Conservation (phyloP, 2,888 invertebrate genomes). For the Cosmia trapezina region DNA sequence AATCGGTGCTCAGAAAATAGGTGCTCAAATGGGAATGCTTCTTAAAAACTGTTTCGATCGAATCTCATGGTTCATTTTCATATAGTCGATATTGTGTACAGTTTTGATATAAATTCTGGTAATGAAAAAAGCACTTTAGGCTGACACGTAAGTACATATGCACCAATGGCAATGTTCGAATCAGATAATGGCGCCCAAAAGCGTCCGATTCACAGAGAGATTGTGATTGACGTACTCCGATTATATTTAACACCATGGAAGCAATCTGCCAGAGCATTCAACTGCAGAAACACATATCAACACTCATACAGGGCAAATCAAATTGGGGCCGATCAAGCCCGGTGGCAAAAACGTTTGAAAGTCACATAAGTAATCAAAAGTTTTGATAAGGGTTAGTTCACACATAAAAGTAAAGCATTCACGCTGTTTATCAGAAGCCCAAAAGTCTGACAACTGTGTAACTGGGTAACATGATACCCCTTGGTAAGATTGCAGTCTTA, state of each 20-base stretch:
- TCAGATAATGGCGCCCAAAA: constrained; percentile 36
- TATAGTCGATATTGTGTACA: background rate
- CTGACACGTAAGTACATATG: constrained; percentile 10
- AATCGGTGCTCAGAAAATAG: too few species aligned
- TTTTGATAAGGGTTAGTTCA: background rate
- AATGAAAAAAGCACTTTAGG: constrained; percentile 23
- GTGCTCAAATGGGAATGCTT: too few species aligned
- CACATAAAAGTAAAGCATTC: background rate
- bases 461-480: too few species aligned
- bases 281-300: constrained; percentile 17
- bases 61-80: background rate
- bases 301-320: background rate
- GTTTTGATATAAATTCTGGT: constrained; percentile 5
- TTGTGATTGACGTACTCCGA: constrained; percentile 16
- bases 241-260: constrained; percentile 26
- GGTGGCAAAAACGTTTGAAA: background rate
- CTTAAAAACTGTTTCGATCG: background rate
- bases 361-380: background rate
- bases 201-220: constrained; percentile 16
- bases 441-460: too few species aligned
- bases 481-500: too few species aligned
- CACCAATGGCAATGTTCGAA: constrained; percentile 7
- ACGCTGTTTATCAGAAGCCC: too few species aligned
- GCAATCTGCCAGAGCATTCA: constrained; percentile 23
- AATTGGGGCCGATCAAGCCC: background rate